Base-by-base conservation (phyloP, 1,140 invertebrate genomes). In the Doryteuthis pealeii region DNA sequence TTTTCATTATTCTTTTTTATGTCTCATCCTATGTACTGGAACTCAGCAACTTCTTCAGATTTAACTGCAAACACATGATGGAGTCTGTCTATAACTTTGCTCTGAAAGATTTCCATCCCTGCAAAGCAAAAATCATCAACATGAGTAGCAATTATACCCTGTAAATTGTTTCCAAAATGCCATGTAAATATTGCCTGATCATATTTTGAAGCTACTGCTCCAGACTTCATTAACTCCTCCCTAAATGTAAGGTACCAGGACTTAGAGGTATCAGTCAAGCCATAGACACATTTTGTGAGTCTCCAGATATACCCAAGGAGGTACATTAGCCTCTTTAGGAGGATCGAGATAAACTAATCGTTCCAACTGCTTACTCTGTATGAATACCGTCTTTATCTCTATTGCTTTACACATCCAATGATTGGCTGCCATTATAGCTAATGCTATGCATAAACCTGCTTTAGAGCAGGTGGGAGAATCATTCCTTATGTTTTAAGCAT, bases 161-260 rank as follows among this genome's bases (percentile, higher is more conserved):
- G 18, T 10, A 78, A 18, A 26, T 49, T 40, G 31, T 35, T 32
- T 65, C 31, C 40, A 62, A 30, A 33, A 35, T 45, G 30, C 40
- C 67, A 28, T 12, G 28, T 70, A 62, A 78, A 74, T 62, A 74
- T 28, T 14, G 69, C 71, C 18, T 71, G 76, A 31, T 74, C 74
- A 67, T 74, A 58, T 32, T 74, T 69, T 40, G 58, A 77, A 49
- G 75, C 71, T 54, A 45, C 35, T 62, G 18, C 74, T 30, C 76
- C 78, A 33, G 76, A 45, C 33, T 35, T 76, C 30, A 68, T 8
- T 1, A 79, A 54, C 49, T 77, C 73, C 40, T 77, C 70, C 33
- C 49, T 74, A 5, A 80, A 74, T 76, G 74, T 77, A 28, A 76
- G 30, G 66, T 75, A 80, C 43, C 78, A 80, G 33, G 78, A 77